phyloP scores from a whole-genome alignment of 2,888 invertebrate genomes.

The Drosophila testacea region DNA sequence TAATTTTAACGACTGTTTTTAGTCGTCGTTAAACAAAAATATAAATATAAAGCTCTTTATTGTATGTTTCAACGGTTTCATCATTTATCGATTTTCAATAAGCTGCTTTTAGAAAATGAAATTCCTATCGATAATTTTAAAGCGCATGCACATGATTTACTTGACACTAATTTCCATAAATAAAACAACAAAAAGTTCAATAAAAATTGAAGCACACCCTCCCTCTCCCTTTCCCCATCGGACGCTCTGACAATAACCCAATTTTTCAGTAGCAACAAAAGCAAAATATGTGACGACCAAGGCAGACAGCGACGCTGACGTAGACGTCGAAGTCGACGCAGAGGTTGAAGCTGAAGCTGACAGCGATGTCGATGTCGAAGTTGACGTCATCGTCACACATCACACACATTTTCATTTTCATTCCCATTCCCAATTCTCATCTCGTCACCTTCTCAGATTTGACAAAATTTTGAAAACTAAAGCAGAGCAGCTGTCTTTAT shows the following conservation, averaged over 20 bases:
- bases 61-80: neutral
- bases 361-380: constrained; percentile 21
- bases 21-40: too few species aligned
- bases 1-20: too few species aligned
- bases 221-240: constrained; percentile 14
- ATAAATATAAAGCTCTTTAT: neutral
- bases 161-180: constrained; percentile 82
- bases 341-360: constrained; percentile 6
- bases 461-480: constrained; percentile 50
- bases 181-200: constrained; percentile 67
- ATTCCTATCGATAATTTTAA: constrained; percentile 31
- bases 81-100: constrained; percentile 57
- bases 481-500: constrained; percentile 21
- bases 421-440: constrained; percentile 48
- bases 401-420: constrained; percentile 27
- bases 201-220: constrained; percentile 42
- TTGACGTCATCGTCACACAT: constrained; percentile 16
- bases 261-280: constrained; percentile 73
- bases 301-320: constrained; percentile 53
- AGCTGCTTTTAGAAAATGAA: constrained; percentile 53
- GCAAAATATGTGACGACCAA: constrained; percentile 52
- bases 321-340: neutral
- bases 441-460: constrained; percentile 37
- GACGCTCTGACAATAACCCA: constrained; percentile 75
- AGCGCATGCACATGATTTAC: constrained; percentile 76